Evolutionary conservation across 2,888 invertebrate species (phyloP).

Genomic region (Panzeria rudis): DNA sequence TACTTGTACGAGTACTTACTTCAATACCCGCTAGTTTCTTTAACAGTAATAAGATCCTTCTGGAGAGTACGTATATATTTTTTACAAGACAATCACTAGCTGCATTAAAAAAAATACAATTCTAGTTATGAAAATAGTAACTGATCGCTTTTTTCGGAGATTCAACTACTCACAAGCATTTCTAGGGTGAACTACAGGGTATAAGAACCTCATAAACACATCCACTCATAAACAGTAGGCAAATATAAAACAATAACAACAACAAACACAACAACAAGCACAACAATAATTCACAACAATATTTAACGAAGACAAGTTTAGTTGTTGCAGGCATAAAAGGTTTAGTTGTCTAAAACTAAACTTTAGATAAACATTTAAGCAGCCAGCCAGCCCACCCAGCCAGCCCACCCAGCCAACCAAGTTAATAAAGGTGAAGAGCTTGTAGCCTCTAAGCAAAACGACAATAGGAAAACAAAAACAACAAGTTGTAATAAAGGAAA

Average conservation of each 20-base stretch:
- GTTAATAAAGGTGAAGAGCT: constrained; percentile 58
- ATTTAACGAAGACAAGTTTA: background rate
- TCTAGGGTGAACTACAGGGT: constrained; percentile 16
- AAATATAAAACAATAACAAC: constrained; percentile 26
- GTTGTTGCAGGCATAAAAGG: constrained; percentile 2
- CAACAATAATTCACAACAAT: constrained; percentile 11
- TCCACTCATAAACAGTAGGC: background rate
- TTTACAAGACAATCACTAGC: background rate
- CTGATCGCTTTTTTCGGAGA: no score
- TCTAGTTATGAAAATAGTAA: no score
- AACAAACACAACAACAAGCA: no score
- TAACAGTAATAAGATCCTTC: background rate
- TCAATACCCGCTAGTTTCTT: background rate
- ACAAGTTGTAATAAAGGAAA: constrained; percentile 58
- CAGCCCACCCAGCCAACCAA: background rate
- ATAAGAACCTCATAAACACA: background rate
- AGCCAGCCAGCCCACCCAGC: background rate
- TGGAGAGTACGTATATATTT: no score
- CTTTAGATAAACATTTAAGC: constrained; percentile 47
- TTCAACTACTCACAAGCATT: no score
- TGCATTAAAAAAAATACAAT: no score
- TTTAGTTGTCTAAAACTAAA: constrained; percentile 46
- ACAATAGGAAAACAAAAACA: constrained; percentile 35
- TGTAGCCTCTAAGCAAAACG: constrained; percentile 39
- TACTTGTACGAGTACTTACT: background rate